These are phyloP conservation scores for Scolopax bukidnonensis DNA, from an alignment of 2,797 vertebrate species.

Conservation along the genomic window DNA sequence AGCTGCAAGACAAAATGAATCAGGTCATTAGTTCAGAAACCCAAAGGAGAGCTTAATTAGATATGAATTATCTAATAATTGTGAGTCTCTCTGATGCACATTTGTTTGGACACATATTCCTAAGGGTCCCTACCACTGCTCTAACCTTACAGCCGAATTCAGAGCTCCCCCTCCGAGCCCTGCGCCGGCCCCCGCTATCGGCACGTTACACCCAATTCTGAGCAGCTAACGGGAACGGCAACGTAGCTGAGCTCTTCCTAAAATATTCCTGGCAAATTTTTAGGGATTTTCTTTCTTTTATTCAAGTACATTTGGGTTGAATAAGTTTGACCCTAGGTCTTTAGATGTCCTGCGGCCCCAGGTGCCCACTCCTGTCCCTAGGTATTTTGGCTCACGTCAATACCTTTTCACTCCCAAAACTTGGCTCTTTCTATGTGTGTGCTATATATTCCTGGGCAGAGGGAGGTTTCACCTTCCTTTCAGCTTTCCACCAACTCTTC, in stretches of 20 bases:
- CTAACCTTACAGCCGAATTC: neutral
- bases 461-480: neutral
- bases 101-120: neutral
- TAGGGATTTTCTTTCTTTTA: neutral
- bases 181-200: neutral
- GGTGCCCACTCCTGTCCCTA: neutral
- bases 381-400: neutral
- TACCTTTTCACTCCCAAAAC: neutral
- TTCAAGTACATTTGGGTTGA: neutral
- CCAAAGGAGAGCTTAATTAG: neutral
- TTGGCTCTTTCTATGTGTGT: neutral
- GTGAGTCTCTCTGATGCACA: neutral
- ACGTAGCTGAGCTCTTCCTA: neutral
- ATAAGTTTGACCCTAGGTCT: neutral
- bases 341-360: neutral
- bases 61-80: constrained; percentile 6
- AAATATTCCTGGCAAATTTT: neutral
- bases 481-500: neutral
- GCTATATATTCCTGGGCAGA: neutral
- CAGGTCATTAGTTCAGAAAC: constrained; percentile 9
- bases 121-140: neutral
- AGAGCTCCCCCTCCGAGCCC: neutral
- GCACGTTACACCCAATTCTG: neutral
- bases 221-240: neutral
- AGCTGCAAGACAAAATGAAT: neutral